phyloP scores from a whole-genome alignment of 2,888 invertebrate species.

The Barypeithes pellucidus region DNA sequence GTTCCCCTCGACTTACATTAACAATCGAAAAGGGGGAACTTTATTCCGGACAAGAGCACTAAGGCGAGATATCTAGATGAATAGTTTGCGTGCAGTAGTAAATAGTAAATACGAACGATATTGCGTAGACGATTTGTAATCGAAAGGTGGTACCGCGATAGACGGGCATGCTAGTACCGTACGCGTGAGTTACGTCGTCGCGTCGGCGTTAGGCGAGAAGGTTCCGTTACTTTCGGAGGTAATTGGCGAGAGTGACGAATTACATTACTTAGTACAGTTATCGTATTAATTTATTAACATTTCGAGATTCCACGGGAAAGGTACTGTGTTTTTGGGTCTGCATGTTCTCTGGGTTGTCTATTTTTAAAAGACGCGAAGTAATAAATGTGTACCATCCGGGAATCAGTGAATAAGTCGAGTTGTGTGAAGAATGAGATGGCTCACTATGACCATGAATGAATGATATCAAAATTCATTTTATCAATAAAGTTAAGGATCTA shows the following conservation, averaged over 20 bases:
- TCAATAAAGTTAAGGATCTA: too few relatives aligned
- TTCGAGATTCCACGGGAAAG: background rate
- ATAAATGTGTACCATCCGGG: too few relatives aligned
- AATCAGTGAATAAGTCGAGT: too few relatives aligned
- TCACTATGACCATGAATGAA: too few relatives aligned
- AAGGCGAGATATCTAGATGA: conserved; percentile 43
- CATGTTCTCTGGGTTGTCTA: too few relatives aligned
- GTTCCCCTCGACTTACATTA: conserved; percentile 44
- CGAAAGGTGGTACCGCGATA: conserved; percentile 35
- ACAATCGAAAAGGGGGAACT: conserved; percentile 50
- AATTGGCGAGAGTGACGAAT: conserved; percentile 5
- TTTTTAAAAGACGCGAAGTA: too few relatives aligned
- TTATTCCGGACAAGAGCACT: conserved; percentile 44
- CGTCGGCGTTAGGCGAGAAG: conserved; percentile 19
- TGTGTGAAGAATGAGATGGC: too few relatives aligned
- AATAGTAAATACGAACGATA: conserved; percentile 40
- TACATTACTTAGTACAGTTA: background rate
- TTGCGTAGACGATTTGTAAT: conserved; percentile 32
- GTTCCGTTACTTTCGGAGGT: conserved; percentile 34
- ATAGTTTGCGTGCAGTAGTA: conserved; percentile 43
- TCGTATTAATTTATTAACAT: background rate
- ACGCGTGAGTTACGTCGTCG: conserved; percentile 6
- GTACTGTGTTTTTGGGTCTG: background rate
- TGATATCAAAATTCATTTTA: too few relatives aligned
- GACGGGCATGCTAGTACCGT: conserved; percentile 19